Evolutionary conservation across 1,140 invertebrate genomes (phyloP).

Genomic region (Caenorhabditis brenneri): DNA sequence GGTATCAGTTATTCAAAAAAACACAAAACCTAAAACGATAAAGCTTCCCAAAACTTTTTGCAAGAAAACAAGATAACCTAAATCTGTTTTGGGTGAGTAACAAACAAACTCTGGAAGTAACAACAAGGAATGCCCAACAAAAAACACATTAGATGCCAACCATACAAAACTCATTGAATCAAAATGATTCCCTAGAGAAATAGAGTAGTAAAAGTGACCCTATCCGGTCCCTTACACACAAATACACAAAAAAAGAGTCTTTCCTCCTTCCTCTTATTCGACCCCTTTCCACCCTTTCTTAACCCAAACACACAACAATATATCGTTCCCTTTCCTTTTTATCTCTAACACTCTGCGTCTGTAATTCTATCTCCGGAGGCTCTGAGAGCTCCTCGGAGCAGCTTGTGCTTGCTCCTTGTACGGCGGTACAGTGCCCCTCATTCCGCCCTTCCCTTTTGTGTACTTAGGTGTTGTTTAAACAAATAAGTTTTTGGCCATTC

Average conservation of each 20-base stretch:
- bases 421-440: conserved; percentile 9
- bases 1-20: no score
- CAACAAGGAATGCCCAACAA: neutral
- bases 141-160: conserved; percentile 37
- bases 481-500: conserved; percentile 37
- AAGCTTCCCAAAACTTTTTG: no score
- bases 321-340: conserved; percentile 21
- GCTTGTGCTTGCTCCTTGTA: conserved; percentile 41
- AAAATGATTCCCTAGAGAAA: conserved; percentile 7
- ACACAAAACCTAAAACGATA: no score
- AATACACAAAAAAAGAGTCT: conserved; percentile 21
- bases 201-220: conserved; percentile 31
- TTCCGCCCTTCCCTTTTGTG: neutral
- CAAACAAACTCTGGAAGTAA: neutral
- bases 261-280: no score
- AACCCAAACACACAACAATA: conserved; percentile 38
- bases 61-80: neutral
- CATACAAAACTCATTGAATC: conserved; percentile 36
- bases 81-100: neutral
- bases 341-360: conserved; percentile 30
- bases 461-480: conserved; percentile 40
- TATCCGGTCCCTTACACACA: neutral
- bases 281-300: neutral
- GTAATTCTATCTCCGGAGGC: neutral
- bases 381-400: conserved; percentile 30